Evolutionary conservation across 2,797 vertebrate genomes (phyloP).

Genomic region (Sylvilagus floridanus): DNA sequence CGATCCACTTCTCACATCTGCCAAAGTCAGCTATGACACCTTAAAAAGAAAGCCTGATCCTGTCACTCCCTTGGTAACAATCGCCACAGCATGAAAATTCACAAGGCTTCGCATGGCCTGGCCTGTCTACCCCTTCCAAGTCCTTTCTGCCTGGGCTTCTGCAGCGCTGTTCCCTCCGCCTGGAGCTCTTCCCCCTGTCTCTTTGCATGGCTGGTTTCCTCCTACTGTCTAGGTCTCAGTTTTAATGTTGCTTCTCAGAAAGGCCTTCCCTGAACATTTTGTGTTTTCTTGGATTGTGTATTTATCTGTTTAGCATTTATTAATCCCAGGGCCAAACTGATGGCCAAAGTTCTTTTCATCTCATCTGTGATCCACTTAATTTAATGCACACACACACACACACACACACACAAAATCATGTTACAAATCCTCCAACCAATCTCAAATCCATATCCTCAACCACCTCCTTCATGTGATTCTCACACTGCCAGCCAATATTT

Average conservation of each 20-base stretch:
- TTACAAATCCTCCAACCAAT: not conserved
- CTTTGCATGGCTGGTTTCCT: not conserved
- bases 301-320: not conserved
- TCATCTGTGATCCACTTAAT: not conserved
- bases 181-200: not conserved
- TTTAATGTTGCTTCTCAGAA: not conserved
- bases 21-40: not conserved
- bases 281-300: not conserved
- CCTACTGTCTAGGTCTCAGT: not conserved
- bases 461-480: not conserved
- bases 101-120: not conserved
- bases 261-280: not conserved
- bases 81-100: not conserved
- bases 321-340: not conserved
- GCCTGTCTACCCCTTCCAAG: not conserved
- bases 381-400: not conserved
- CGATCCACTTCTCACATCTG: not conserved
- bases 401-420: not conserved
- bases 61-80: not conserved
- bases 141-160: not conserved
- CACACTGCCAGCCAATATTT: not conserved
- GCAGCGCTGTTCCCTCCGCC: not conserved
- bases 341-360: not conserved
- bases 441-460: not conserved
- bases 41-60: slow-evolving; percentile 28